Evolutionary conservation across 2,113 vertebrate genomes (phyloP).

Genomic region (Centropus bengalensis): DNA sequence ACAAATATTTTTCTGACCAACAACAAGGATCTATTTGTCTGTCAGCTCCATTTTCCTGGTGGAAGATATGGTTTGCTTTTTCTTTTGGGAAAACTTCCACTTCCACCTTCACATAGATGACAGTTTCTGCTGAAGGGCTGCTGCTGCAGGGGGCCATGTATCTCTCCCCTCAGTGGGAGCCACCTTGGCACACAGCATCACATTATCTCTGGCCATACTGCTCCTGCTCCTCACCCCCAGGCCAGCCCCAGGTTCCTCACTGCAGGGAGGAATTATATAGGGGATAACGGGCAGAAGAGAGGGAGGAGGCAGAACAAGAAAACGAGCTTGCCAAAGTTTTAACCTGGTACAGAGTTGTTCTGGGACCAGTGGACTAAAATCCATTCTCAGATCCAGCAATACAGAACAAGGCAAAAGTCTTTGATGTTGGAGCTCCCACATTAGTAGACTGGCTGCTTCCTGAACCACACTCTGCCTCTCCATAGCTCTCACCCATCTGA

Average conservation of each 20-base stretch:
- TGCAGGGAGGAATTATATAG: accelerated
- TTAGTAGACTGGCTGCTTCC: background rate
- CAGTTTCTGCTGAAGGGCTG: background rate
- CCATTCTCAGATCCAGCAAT: background rate
- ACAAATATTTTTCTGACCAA: background rate
- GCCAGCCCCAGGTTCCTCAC: accelerated
- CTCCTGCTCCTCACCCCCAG: background rate
- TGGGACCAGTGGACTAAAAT: background rate
- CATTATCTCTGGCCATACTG: background rate
- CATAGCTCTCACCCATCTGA: background rate
- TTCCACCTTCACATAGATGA: background rate
- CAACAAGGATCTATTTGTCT: background rate
- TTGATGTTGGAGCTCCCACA: background rate
- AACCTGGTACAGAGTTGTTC: background rate
- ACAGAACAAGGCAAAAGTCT: background rate
- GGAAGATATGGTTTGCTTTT: background rate
- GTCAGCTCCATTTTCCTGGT: background rate
- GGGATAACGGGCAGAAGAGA: background rate
- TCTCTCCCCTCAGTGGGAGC: too few species aligned
- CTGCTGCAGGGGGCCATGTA: too few species aligned
- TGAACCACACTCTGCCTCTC: background rate
- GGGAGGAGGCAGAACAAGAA: background rate
- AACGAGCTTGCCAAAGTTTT: background rate
- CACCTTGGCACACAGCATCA: too few species aligned
- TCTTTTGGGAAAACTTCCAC: background rate